These are phyloP conservation scores for Euura lappo DNA, from an alignment of 1,140 invertebrate species.

Conservation along the genomic window DNA sequence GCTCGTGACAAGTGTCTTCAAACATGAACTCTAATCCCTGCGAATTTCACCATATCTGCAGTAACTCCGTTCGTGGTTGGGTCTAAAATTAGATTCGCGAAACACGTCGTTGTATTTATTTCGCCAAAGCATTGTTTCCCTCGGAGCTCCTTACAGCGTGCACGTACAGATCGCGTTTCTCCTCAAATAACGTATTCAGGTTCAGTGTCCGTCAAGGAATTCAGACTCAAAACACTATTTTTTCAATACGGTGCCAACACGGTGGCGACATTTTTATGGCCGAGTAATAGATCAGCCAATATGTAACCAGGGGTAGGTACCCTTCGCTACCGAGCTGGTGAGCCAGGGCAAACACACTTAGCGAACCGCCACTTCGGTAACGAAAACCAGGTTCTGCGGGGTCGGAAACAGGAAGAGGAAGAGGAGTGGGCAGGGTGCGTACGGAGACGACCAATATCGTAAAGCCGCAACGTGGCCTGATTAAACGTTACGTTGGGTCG, in stretches of 20 bases:
- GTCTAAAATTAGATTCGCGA: no score
- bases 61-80: no score
- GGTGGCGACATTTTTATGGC: constrained; percentile 37
- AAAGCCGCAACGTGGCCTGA: constrained; percentile 60
- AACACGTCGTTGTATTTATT: no score
- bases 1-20: not conserved
- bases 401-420: not conserved
- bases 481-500: constrained; percentile 57
- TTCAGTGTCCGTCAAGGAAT: no score
- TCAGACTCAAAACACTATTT: no score
- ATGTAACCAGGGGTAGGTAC: constrained; percentile 27
- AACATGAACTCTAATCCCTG: not conserved
- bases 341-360: constrained; percentile 11
- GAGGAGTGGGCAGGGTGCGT: constrained; percentile 33
- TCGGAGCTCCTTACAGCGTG: no score
- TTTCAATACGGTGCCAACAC: not conserved
- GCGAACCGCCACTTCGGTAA: not conserved
- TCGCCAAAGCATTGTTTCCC: no score
- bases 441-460: constrained; percentile 53
- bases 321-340: constrained; percentile 13
- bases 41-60: no score
- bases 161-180: no score
- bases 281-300: constrained; percentile 40
- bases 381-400: not conserved
- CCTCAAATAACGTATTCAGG: no score